Evolutionary conservation across 2,113 vertebrate genomes (phyloP).

Genomic region (Anser brachyrhynchus): DNA sequence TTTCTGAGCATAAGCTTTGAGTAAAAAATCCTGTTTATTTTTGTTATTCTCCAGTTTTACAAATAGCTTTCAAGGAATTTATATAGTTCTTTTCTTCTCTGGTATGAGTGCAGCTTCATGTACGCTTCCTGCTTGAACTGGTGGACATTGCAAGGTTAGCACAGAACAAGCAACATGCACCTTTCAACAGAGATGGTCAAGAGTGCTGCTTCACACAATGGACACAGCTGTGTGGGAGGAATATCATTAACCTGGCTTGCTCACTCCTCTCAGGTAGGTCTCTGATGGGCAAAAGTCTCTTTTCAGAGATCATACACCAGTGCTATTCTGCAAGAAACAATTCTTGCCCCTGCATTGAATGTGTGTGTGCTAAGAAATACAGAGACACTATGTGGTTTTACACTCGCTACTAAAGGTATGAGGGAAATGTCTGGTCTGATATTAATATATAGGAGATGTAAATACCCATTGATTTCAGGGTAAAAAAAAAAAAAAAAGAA

Average conservation of each 20-base stretch:
- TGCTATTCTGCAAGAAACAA: background rate
- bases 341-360: background rate
- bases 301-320: background rate
- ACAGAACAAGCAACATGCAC: background rate
- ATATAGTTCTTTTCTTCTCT: background rate
- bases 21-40: background rate
- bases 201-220: background rate
- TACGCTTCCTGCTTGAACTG: background rate
- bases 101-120: background rate
- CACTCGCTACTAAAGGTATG: background rate
- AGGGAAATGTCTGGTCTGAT: background rate
- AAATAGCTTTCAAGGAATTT: background rate
- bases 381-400: background rate
- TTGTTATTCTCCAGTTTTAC: background rate
- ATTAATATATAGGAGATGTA: background rate
- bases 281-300: background rate
- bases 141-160: background rate
- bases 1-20: background rate
- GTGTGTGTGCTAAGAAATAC: background rate
- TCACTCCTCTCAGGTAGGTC: accelerated
- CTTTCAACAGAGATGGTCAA: background rate
- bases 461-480: background rate
- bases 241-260: background rate
- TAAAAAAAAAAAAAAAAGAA: background rate
- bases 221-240: background rate